These are phyloP conservation scores for Sebastes oblongus DNA, from an alignment of 2,797 vertebrate genomes.

Conservation along the genomic window DNA sequence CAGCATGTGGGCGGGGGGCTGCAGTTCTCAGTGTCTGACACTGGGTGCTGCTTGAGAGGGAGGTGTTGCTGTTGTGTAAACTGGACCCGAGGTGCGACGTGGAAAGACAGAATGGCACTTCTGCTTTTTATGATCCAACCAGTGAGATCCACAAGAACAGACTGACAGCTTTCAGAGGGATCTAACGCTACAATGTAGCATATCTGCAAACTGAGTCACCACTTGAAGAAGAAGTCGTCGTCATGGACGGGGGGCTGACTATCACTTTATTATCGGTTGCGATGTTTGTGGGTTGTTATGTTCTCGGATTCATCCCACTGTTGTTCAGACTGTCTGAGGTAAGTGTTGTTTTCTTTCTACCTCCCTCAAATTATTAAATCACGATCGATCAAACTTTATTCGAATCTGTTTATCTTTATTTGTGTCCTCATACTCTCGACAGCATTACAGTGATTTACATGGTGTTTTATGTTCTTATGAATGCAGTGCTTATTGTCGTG, in stretches of 20 bases:
- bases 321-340: slow-evolving; percentile 83
- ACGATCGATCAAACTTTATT: neutral
- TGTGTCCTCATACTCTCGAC: no score
- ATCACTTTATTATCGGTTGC: slow-evolving; percentile 80
- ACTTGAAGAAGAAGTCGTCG: neutral
- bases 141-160: neutral
- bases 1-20: neutral
- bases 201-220: neutral
- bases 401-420: neutral
- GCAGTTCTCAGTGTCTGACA: slow-evolving; percentile 31
- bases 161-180: neutral
- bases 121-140: neutral
- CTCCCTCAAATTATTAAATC: no score
- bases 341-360: slow-evolving; percentile 24
- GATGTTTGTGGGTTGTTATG: slow-evolving; percentile 85
- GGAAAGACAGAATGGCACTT: slow-evolving; percentile 38
- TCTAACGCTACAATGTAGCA: neutral
- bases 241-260: slow-evolving; percentile 82
- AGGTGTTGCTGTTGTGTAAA: neutral
- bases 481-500: neutral
- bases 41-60: slow-evolving; percentile 47
- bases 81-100: slow-evolving; percentile 59
- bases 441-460: neutral
- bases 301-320: slow-evolving; percentile 83
- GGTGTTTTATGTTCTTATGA: neutral